Base-by-base conservation (phyloP, 53 echinoderm and acorn worm species). In the Zoroaster sp. region DNA sequence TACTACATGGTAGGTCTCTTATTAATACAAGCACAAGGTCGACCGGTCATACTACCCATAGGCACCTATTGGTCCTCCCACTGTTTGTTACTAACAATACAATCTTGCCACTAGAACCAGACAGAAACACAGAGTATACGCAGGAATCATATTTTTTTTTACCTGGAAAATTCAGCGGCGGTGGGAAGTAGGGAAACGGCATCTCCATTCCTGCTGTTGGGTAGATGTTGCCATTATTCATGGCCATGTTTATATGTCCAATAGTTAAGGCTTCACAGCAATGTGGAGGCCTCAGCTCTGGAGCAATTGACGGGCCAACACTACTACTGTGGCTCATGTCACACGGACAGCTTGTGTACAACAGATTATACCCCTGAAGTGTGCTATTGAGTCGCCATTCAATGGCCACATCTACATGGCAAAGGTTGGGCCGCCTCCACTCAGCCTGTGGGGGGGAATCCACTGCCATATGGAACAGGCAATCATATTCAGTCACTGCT, bases 201-300 rank as follows among this genome's bases (percentile, higher is more conserved):
- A 96, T 66, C 74, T 96, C 96, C 92, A 96, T 78, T 37, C 90
- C 93, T 14, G 90, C 73, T 87, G 92, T 80, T 35, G 93, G 96
- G 74, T 96, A 96, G 77, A 96, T 88, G 88, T 89, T 92, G 73
- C 96, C 96, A 88, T 96, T 96, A 93, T 96, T 96, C 90, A 96
- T 93, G 75, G 96, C 96, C 96, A 96, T 96, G 92, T 93, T 92
- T 89, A 81, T 81, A 89, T 72, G 90, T 85, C 85, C 85, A 85
- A 85, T 82, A 80, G 30, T 53, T 52, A 53, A 4, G 35, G 85
- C 51, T 85, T 85, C 85, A 85, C 85, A 85, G 85, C 70, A 69
- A 85, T 85, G 79, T 55, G 38, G 36, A 55, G 52, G 34, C 77
- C 35, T 31, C 6, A 44, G 40, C 71, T 55, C 41, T 46, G 85